A percentile compares a stretch with the other conserved stretches of the same genome.
phyloP scores from a whole-genome alignment of 2,888 invertebrate species.

The Drosophila ustulata region DNA sequence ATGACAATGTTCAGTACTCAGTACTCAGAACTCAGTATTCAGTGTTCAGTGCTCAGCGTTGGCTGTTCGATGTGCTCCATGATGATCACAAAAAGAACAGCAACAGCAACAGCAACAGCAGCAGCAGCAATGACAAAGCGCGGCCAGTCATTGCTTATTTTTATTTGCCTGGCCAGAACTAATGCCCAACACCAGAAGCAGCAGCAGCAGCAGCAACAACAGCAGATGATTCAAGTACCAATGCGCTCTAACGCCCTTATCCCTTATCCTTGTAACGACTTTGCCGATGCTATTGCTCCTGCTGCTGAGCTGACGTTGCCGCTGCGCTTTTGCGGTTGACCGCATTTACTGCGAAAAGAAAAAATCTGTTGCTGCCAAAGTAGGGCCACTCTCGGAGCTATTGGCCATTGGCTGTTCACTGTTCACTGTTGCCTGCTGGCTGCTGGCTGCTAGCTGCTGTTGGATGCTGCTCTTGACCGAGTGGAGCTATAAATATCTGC shows the following conservation, averaged over 20 bases:
- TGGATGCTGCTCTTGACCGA: slow-evolving; percentile 79
- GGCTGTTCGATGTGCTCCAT: slow-evolving; percentile 72
- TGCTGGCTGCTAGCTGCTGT: slow-evolving; percentile 20
- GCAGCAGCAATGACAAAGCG: slow-evolving; percentile 46
- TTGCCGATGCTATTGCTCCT: slow-evolving; percentile 37
- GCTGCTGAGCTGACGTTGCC: slow-evolving; percentile 40
- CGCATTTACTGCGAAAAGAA: slow-evolving; percentile 78
- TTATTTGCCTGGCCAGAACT: slow-evolving; percentile 76
- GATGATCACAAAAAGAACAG: slow-evolving; percentile 51
- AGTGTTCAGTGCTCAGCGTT: slow-evolving; percentile 28
- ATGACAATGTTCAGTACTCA: slow-evolving; percentile 59
- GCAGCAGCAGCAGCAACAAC: slow-evolving; percentile 28
- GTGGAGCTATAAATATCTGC: slow-evolving; percentile 84
- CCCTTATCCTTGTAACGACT: slow-evolving; percentile 79
- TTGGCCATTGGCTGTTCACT: slow-evolving; percentile 22
- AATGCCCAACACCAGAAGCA: slow-evolving; percentile 59
- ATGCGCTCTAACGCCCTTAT: slow-evolving; percentile 75
- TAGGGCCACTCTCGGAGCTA: slow-evolving; percentile 44
- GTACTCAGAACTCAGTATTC: slow-evolving; percentile 12
- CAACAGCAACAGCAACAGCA: slow-evolving; percentile 11
- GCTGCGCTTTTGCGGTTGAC: slow-evolving; percentile 83
- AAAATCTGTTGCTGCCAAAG: slow-evolving; percentile 82
- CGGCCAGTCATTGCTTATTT: slow-evolving; percentile 74
- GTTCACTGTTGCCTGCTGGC: slow-evolving; percentile 6
- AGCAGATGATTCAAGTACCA: slow-evolving; percentile 38